Conservation (phyloP, 2,113 vertebrate species). For the Redunca redunca region DNA sequence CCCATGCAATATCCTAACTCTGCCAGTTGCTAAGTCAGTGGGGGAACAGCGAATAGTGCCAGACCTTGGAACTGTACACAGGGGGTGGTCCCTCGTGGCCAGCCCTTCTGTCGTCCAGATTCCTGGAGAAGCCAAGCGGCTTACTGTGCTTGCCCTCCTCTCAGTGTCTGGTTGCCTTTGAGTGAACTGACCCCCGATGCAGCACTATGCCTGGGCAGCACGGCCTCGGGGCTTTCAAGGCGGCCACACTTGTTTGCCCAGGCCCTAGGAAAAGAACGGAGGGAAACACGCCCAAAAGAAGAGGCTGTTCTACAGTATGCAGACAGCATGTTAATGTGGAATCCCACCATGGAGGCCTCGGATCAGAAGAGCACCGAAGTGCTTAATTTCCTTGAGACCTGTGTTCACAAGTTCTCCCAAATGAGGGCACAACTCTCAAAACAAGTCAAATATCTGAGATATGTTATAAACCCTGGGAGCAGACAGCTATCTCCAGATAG, state of each 20-base stretch:
- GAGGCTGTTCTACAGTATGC: background rate
- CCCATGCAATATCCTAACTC: background rate
- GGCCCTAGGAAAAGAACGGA: background rate
- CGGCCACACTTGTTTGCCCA: background rate
- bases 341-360: background rate
- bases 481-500: background rate
- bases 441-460: background rate
- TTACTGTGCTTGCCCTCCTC: background rate
- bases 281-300: background rate
- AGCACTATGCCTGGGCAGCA: background rate
- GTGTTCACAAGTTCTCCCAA: background rate
- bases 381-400: background rate
- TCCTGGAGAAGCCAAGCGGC: background rate
- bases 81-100: too few relatives aligned
- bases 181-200: background rate
- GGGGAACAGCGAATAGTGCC: background rate
- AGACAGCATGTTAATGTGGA: background rate
- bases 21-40: background rate
- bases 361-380: background rate
- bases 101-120: background rate
- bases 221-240: background rate
- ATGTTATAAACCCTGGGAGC: background rate
- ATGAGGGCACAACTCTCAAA: background rate
- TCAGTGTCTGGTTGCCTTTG: background rate
- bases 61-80: background rate